Percentiles rank a stretch among this genome's conserved stretches.
phyloP scores from a whole-genome alignment of 1,140 invertebrate species.

The Aradophagus sp. region DNA sequence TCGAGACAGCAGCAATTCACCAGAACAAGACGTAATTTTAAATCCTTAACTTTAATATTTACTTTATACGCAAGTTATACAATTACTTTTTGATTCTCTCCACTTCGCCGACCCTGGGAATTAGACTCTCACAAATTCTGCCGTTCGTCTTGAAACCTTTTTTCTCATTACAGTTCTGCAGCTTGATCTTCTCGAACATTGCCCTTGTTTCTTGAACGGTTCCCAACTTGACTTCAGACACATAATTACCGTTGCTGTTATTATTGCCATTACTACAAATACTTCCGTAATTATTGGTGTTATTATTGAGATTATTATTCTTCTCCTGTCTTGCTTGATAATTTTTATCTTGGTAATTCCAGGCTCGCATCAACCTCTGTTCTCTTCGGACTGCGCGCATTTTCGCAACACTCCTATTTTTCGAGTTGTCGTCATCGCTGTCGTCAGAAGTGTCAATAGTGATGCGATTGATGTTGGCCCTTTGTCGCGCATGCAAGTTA shows the following conservation, averaged over 20 bases:
- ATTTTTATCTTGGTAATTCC: slow-evolving; percentile 24
- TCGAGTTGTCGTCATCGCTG: slow-evolving; percentile 71
- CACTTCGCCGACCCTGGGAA: slow-evolving; percentile 36
- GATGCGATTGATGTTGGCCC: slow-evolving; percentile 72
- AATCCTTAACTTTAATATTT: no score
- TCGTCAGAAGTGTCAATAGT: slow-evolving; percentile 69
- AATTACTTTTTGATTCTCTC: slow-evolving; percentile 4
- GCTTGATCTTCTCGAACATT: slow-evolving; percentile 66
- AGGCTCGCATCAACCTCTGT: slow-evolving; percentile 14
- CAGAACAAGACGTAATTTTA: no score
- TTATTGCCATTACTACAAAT: no score
- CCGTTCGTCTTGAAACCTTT: slow-evolving; percentile 65
- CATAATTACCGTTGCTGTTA: no score
- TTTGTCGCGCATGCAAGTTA: slow-evolving; percentile 74
- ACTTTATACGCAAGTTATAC: no score
- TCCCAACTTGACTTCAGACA: slow-evolving; percentile 21
- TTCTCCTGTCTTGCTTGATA: neutral
- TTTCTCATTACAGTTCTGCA: slow-evolving; percentile 66
- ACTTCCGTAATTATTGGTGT: no score
- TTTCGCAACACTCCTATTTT: neutral
- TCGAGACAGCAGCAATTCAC: no score
- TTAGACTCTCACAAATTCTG: slow-evolving; percentile 65
- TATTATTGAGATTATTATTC: no score
- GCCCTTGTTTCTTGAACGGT: slow-evolving; percentile 62
- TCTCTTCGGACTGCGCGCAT: no score